A percentile compares a stretch with the other conserved stretches of the same genome.
These are phyloP conservation scores for Papilio polyxenes DNA, from an alignment of 1,140 invertebrate genomes.

Conservation along the genomic window DNA sequence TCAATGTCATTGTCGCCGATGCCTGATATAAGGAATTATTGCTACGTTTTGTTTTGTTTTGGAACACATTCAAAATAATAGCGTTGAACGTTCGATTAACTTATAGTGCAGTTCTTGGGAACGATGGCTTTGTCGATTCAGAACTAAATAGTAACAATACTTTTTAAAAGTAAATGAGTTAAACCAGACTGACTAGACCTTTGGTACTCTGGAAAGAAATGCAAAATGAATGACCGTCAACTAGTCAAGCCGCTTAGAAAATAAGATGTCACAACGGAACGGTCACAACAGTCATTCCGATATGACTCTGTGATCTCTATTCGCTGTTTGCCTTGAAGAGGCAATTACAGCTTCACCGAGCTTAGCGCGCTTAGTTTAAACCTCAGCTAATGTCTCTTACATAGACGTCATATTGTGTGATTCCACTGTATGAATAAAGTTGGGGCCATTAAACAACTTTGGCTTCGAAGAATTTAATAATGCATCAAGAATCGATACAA, in stretches of 20 bases:
- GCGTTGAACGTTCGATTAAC: background rate
- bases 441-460: background rate
- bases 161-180: background rate
- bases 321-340: too few species aligned
- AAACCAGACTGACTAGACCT: background rate
- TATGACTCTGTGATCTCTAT: too few species aligned
- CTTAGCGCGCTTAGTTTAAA: too few species aligned
- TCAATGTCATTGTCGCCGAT: slow-evolving; percentile 30
- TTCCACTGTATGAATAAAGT: background rate
- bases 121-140: background rate
- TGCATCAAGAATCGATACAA: slow-evolving; percentile 26
- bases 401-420: too few species aligned
- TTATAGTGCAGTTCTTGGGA: background rate
- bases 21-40: slow-evolving; percentile 30
- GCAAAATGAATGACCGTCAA: background rate
- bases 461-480: background rate
- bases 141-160: background rate
- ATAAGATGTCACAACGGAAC: background rate
- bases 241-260: background rate
- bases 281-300: too few species aligned
- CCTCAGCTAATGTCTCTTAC: too few species aligned
- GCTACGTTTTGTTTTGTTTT: background rate
- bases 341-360: too few species aligned
- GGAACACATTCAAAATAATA: background rate
- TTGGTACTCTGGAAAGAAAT: background rate